A percentile compares a stretch with the other conserved stretches of the same genome.
phyloP scores from a whole-genome alignment of 1,140 invertebrate species.

The Conus ventricosus region DNA sequence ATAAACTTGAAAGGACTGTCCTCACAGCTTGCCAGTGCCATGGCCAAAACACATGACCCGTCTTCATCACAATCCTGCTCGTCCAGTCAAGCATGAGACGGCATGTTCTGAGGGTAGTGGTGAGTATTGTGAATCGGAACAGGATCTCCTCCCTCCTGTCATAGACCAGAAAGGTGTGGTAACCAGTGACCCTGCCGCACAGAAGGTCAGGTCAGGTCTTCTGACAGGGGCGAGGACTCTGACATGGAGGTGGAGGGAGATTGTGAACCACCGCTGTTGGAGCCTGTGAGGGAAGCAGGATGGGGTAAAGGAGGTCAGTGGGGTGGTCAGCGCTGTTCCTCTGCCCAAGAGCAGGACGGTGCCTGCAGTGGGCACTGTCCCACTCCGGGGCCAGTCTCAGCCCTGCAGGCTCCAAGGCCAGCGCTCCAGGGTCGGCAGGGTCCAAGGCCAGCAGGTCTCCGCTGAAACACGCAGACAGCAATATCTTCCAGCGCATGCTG shows the following conservation, averaged over 20 bases:
- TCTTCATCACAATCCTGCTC: background rate
- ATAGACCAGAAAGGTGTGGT: background rate
- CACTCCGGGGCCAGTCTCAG: background rate
- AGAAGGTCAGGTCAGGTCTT: background rate
- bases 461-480: slow-evolving; percentile 30
- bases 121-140: background rate
- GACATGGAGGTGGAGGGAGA: background rate
- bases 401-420: background rate
- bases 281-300: background rate
- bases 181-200: background rate
- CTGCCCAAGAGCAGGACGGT: background rate
- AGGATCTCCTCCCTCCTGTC: background rate
- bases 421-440: background rate
- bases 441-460: background rate
- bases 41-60: slow-evolving; percentile 19
- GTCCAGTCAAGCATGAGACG: background rate
- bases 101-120: background rate
- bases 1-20: slow-evolving; percentile 17
- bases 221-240: background rate
- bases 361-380: background rate
- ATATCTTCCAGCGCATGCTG: slow-evolving; percentile 35
- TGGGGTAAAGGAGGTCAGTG: background rate
- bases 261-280: background rate
- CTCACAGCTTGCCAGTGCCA: slow-evolving; percentile 23
- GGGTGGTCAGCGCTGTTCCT: background rate